Conservation (phyloP, 1,140 invertebrate species). For the Drosophila kurseongensis region DNA sequence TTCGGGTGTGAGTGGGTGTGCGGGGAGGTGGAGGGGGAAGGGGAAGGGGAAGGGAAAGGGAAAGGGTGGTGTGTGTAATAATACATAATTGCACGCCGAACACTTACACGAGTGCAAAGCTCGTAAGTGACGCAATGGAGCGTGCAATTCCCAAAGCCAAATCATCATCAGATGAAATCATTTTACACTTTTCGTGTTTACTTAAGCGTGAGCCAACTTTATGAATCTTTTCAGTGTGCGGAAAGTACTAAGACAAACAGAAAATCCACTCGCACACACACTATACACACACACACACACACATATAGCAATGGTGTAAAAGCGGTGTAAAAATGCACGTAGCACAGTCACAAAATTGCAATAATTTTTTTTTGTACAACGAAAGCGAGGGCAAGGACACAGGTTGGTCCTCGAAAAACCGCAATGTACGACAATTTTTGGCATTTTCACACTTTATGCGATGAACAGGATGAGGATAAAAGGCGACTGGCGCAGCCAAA, state of each 20-base stretch:
- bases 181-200: conserved; percentile 80
- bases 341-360: conserved; percentile 76
- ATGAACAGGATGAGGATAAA: conserved; percentile 37
- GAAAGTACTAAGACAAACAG: conserved; percentile 67
- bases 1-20: background rate
- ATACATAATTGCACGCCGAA: conserved; percentile 33
- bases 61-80: conserved; percentile 29
- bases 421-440: conserved; percentile 76
- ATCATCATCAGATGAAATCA: conserved; percentile 78
- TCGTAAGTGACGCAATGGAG: conserved; percentile 51
- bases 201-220: conserved; percentile 77
- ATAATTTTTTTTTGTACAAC: conserved; percentile 51
- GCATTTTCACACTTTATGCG: conserved; percentile 75
- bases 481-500: conserved; percentile 24
- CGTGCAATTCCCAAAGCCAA: conserved; percentile 55
- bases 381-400: conserved; percentile 19
- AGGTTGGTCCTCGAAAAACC: conserved; percentile 47
- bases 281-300: conserved; percentile 24
- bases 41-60: too few species aligned
- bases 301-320: conserved; percentile 3
- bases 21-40: background rate
- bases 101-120: conserved; percentile 9
- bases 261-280: conserved; percentile 50
- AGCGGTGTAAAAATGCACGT: conserved; percentile 58
- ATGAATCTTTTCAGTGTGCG: conserved; percentile 53